Evolutionary conservation across 2,113 vertebrate genomes (phyloP).

Genomic region (Rhabdornis inornatus): DNA sequence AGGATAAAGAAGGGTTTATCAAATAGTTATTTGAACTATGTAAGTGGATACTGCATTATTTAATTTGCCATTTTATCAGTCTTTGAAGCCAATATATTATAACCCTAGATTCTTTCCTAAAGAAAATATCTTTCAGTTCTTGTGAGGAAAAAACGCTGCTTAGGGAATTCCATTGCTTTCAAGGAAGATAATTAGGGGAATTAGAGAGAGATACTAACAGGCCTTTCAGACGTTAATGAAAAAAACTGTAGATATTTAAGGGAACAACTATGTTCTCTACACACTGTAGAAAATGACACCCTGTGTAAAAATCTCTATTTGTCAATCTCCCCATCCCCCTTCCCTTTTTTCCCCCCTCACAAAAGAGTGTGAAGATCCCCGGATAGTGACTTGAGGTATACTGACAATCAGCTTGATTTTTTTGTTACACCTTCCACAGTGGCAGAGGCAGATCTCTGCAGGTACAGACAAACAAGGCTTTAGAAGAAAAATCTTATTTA

Average conservation of each 20-base stretch:
- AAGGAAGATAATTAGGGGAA: neutral
- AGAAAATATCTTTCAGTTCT: neutral
- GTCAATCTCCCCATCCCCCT: neutral
- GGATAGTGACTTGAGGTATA: neutral
- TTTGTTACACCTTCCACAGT: neutral
- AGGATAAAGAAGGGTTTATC: neutral
- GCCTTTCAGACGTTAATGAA: neutral
- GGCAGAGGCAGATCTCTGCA: neutral
- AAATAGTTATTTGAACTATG: neutral
- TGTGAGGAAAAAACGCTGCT: neutral
- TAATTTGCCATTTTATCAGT: neutral
- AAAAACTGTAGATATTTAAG: neutral
- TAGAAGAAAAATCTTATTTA: neutral
- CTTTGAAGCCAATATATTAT: neutral
- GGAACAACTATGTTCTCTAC: neutral
- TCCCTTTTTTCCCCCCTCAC: rapidly evolving
- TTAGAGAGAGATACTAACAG: neutral
- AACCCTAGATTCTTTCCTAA: neutral
- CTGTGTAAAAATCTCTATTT: neutral
- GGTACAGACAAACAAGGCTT: neutral
- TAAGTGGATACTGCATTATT: neutral
- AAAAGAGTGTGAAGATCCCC: neutral
- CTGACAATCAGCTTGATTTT: neutral
- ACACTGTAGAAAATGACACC: neutral
- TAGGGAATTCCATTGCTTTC: neutral